These are phyloP conservation scores for Pogona vitticeps DNA, from an alignment of 2,113 vertebrate species.

Conservation along the genomic window DNA sequence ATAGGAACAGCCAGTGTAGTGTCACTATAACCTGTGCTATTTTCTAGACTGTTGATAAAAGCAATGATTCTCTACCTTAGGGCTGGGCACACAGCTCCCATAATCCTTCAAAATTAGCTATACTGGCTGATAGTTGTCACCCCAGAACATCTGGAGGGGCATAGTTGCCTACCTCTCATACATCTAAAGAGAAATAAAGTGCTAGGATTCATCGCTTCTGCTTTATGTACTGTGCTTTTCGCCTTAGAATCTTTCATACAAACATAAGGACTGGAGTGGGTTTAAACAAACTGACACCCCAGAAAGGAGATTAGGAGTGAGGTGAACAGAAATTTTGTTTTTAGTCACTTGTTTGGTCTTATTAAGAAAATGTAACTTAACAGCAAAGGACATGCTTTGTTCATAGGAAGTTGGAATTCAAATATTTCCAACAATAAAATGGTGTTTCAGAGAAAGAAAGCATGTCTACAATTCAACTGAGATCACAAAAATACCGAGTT, in stretches of 20 bases:
- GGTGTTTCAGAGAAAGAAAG: not conserved
- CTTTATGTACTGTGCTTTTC: not conserved
- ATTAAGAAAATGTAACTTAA: not conserved
- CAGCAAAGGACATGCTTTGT: not conserved
- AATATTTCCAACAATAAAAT: not conserved
- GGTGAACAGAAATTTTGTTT: not conserved
- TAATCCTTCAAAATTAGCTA: too few relatives aligned
- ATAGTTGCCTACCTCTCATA: too few relatives aligned
- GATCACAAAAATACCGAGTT: not conserved
- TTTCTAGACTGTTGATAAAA: not conserved
- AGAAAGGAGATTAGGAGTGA: not conserved
- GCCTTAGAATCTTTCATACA: slow-evolving; percentile 26
- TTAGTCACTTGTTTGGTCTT: not conserved
- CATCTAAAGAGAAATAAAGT: slow-evolving; percentile 2
- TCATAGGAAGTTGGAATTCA: not conserved
- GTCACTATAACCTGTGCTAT: slow-evolving; percentile 31
- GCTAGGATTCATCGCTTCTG: slow-evolving; percentile 38
- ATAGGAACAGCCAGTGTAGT: slow-evolving; percentile 45
- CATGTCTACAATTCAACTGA: not conserved
- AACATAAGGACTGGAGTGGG: not conserved
- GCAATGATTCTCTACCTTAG: not conserved
- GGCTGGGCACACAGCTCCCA: too few relatives aligned
- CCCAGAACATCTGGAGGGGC: too few relatives aligned
- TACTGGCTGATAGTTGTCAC: too few relatives aligned
- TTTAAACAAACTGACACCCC: slow-evolving; percentile 7